phyloP scores from a whole-genome alignment of 2,888 invertebrate genomes.

The Ptilodon capucinus region DNA sequence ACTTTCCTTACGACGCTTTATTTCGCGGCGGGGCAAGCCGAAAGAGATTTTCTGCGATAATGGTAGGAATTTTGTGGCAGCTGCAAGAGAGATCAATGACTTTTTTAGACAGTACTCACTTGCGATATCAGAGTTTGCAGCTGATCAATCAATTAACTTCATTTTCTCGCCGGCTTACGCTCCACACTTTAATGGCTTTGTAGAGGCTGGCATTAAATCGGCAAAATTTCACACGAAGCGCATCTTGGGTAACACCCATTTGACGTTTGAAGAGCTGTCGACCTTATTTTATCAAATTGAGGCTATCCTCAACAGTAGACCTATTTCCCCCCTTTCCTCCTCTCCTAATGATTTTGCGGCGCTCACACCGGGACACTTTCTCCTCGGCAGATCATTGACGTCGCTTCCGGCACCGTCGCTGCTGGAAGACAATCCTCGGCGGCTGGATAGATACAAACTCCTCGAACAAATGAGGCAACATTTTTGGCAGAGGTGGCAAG shows the following conservation, averaged over 20 bases:
- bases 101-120: constrained; percentile 7
- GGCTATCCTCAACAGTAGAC: constrained; percentile 1
- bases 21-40: constrained; percentile 35
- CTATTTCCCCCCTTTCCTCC: neutral
- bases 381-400: constrained; percentile 1
- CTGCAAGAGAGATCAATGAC: neutral
- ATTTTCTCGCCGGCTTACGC: constrained; percentile 26
- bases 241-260: neutral
- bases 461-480: too few relatives aligned
- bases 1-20: constrained; percentile 30
- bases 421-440: neutral
- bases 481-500: constrained; percentile 12
- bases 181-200: constrained; percentile 30
- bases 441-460: neutral
- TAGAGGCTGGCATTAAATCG: constrained; percentile 22
- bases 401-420: neutral
- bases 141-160: constrained; percentile 28
- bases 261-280: constrained; percentile 3
- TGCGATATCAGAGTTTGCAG: constrained; percentile 19
- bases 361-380: constrained; percentile 1
- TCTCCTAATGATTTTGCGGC: neutral
- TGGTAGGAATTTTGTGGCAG: constrained; percentile 13
- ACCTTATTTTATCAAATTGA: constrained; percentile 4
- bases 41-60: constrained; percentile 25
- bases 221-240: constrained; percentile 12